Percentiles rank a stretch among this genome's conserved stretches.
Evolutionary conservation across 2,888 invertebrate genomes (phyloP).

Genomic region (Macropis europaea): DNA sequence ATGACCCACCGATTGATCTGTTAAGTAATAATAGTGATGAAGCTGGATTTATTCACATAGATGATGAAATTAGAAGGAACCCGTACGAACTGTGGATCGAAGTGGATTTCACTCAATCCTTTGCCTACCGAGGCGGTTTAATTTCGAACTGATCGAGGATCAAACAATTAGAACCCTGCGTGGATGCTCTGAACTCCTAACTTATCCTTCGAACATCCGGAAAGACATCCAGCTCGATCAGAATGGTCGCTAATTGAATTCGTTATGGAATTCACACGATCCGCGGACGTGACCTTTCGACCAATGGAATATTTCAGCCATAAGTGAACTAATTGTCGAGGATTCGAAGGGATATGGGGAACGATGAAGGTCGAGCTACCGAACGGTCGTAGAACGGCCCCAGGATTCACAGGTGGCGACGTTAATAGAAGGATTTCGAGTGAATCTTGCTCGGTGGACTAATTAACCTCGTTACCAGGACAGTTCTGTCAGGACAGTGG

Average conservation of each 20-base stretch:
- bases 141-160: no score
- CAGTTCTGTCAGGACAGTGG: constrained; percentile 22
- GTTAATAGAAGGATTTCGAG: constrained; percentile 62
- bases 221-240: no score
- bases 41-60: no score
- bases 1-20: no score
- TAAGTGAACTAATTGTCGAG: constrained; percentile 39
- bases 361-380: constrained; percentile 12
- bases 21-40: no score
- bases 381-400: constrained; percentile 34
- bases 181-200: no score
- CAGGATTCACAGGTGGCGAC: constrained; percentile 56
- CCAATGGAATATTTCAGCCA: constrained; percentile 18
- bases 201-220: no score
- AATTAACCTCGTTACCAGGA: constrained; percentile 63
- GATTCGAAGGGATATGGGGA: constrained; percentile 32
- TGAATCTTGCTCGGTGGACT: constrained; percentile 38
- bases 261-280: constrained; percentile 39
- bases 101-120: no score
- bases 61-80: no score
- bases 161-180: no score
- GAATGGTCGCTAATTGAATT: constrained; percentile 30
- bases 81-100: no score
- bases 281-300: constrained; percentile 12
- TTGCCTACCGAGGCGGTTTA: no score